Base-by-base conservation (phyloP, 1,140 invertebrate species). In the Danaus plexippus region DNA sequence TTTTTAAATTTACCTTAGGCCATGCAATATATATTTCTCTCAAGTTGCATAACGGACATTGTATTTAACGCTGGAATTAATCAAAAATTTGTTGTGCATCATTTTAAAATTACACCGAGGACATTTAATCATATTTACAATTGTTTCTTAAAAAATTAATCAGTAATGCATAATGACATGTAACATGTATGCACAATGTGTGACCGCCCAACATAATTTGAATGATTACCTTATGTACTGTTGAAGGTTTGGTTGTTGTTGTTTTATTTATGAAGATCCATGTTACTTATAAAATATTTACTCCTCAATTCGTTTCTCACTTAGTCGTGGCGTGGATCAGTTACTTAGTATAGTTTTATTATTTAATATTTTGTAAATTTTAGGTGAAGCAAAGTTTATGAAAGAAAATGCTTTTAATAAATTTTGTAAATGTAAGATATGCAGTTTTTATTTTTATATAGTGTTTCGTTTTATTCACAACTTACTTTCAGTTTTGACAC, bases 341-440 rank as follows among this genome's bases (percentile, higher is more conserved):
- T 15, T 15, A 15, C 15, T 22, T 64, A 63, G 57, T 50, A 56
- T 64, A 55, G 45, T 47, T 61, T 45, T 59, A 52, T 59, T 62
- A 63, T 70, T 66, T 63, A 63, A 67, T 57, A 47, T 61, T 64
- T 64, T 63, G 13, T 62, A 63, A 60, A 64, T 15, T 15, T 59
- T 42, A 61, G 64, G 53, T 69, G 69, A 73, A 71, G 52, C 68
- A 15, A 15, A 15, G 15, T 72, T 67, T 75, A 69, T 68, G 57
- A 69, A 64, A 74, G 63, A 75, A 71, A 71, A 61, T 80, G 75
- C 67, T 80, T 78, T 65, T 74, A 80, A 74, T 77, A 84, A 80
- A 78, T 71, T 81, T 73, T 80, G 78, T 69, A 77, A 76, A 80
- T 71, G 64, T 78, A 76, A 13, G 40, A 49, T 52, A 12, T 59